Evolutionary conservation across 2,797 vertebrate species (phyloP), one percentile per base, ranked within the genome.

Genomic region (Gymnopithys bicolor): DNA sequence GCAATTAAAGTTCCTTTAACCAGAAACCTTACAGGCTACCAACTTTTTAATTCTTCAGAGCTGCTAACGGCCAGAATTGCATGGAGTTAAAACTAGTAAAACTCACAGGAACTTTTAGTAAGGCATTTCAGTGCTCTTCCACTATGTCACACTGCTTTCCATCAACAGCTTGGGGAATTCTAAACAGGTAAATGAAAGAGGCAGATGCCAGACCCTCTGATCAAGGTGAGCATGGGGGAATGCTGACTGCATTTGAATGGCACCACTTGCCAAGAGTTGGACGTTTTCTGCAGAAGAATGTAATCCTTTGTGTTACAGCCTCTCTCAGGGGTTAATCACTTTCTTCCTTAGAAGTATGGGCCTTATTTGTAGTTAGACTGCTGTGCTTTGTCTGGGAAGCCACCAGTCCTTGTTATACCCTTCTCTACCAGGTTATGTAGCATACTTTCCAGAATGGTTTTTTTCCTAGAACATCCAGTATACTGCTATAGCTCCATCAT

Each of bases 1-100:
- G 64, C 94, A 96, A 94, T 77, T 55, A 43, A 88, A 77, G 27
- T 30, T 66, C 27, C 32, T 94, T 94, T 87, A 90, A 85, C 39
- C 63, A 89, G 85, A 91, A 93, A 88, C 39, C 41, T 90, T 51
- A 41, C 67, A 82, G 25, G n/a, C 60, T 90, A 78, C 15, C 49
- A 87, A 69, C 19, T 32, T 96, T 74, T 87, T 21, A 91, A 75
- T 86, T n/a, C 67, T 87, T 76, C 28, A 60, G 66, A 88, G 24
- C 55, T 87, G 62, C 43, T 71, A 91, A 60, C 27, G 74, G 84
- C 43, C 21, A 48, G 49, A 79, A 93, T 22, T 35, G 30, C 80
- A 73, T 8, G 11, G 27, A 74, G 56, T 48, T 80, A 66, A 66
- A 37, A 80, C 55, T 19, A 79, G 67, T 19, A 60, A 95, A 94